Base-by-base conservation (phyloP, 2,888 invertebrate species). In the Pammene fasciana region DNA sequence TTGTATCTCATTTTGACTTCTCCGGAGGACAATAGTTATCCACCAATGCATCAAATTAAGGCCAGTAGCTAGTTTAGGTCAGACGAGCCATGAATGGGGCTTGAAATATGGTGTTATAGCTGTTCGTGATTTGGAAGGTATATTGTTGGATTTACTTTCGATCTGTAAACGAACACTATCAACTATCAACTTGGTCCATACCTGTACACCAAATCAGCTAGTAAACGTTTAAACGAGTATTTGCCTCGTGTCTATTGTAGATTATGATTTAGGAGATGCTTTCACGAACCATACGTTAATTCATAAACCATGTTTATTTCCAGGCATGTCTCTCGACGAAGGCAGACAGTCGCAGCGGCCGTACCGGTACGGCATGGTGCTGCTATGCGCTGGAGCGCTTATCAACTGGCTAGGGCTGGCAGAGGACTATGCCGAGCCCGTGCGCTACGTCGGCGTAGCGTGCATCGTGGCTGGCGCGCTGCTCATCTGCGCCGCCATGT, bases 341-440 rank as follows among this genome's bases (percentile, higher is more conserved):
- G 94, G 94, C 74, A 91, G 94, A 82, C 94, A 95, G 82, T 94
- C 95, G 61, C 95, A 95, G 86, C 92, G 95, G 78, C 95, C 95
- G 68, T 96, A 95, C 89, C 94, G 95, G 71, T 95, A 95, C 81
- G 95, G 95, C 77, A 95, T 95, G 94, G 95, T 95, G 74, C 85
- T 95, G 79, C 89, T 96, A 64, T 95, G 95, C 83, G 94, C 95
- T 65, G 95, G 95, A 26, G 95, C 95, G 18, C 92, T 95, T 52
- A 95, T 95, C 84, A 96, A 96, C 89, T 95, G 96, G 95, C 89
- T 95, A 73, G 95, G 95, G 34, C 89, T 95, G 74, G 95, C 95
- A 0, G 95, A 95, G 81, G 94, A 95, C 84, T 95, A 95, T 83
- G 95, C 95, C 66, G 95, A 95, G 84, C 95, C 95, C 7, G 94